Evolutionary conservation across 1,140 invertebrate species (phyloP), one percentile per base, ranked within the genome.

Genomic region (Listronotus oregonensis): DNA sequence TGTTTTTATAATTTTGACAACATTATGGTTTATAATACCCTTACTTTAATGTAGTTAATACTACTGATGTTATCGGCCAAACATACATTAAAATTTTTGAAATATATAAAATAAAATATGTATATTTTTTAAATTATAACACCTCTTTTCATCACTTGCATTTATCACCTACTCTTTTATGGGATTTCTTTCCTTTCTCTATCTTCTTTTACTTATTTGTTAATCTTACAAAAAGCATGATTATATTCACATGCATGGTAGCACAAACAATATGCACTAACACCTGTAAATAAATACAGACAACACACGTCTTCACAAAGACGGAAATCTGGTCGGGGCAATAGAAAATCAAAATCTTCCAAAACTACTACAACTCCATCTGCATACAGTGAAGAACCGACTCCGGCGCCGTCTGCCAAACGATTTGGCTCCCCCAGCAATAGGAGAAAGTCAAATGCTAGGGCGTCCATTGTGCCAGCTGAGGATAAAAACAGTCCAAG

Each of bases 351-450:
- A 55, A 69, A 69, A 67, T 71, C 64, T 60, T 58, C 57, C 44
- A 64, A 71, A 71, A 52, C 64, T 42, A 68, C 69, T 65, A 72
- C 74, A 70, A 85, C 85, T 72, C 82, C 85, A 50, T 85, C 85
- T 81, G 83, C 86, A 80, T 85, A 85, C 81, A 86, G 84, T 79
- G 85, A 87, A 78, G 76, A 82, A 68, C 42, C 75, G 47, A 72
- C 83, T 27, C 74, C 82, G 14, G 80, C 80, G 58, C 73, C 82
- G 3, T 82, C 78, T 65, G 75, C 79, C 11, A 83, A 82, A 62
- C 68, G 74, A 31, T 74, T 71, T 62, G 65, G 66, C 40, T 64
- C 69, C 34, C 40, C 71, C 7, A 69, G 67, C 31, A 72, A 66
- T 32, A 72, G 77, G 54, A 72, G 70, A 52, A 74, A 74, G 43